phyloP scores from a whole-genome alignment of 2,888 invertebrate species.

The Tipula vernalis region DNA sequence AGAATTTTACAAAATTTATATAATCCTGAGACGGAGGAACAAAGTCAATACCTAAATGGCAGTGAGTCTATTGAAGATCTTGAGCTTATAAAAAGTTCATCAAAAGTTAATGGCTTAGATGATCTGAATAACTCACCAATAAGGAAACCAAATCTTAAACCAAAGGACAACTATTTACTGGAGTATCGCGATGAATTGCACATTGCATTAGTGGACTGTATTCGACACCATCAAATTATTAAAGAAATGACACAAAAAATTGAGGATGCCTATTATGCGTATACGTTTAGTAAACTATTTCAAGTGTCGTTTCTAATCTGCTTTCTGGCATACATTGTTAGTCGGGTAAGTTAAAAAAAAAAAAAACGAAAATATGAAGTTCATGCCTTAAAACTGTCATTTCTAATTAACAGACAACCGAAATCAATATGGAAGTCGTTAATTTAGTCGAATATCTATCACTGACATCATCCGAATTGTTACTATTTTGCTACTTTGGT shows the following conservation, averaged over 20 bases:
- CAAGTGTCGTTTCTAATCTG: conserved; percentile 29
- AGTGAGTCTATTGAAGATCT: conserved; percentile 12
- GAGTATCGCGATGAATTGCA: conserved; percentile 16
- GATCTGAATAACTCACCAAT: background rate
- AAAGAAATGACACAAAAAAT: conserved; percentile 23
- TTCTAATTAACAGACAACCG: conserved; percentile 11
- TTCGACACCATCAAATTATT: conserved; percentile 28
- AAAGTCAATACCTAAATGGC: conserved; percentile 14
- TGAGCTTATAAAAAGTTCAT: background rate
- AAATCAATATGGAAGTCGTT: conserved; percentile 17
- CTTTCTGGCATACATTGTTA: conserved; percentile 27
- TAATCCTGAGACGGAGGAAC: conserved; percentile 8
- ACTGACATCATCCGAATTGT: conserved; percentile 25
- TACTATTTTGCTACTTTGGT: conserved; percentile 28
- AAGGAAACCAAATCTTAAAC: background rate
- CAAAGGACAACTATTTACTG: conserved; percentile 11
- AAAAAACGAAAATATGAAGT: too few relatives aligned
- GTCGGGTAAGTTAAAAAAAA: conserved; percentile 22
- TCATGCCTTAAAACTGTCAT: background rate
- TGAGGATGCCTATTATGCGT: conserved; percentile 27
- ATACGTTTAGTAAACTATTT: conserved; percentile 28
- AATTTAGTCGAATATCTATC: conserved; percentile 26
- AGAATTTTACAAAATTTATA: conserved; percentile 1
- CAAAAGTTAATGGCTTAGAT: background rate
- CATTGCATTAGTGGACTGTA: conserved; percentile 22